Evolutionary conservation across 2,113 vertebrate genomes (phyloP), one percentile per base, ranked within the genome.

Genomic region (Hymenochirus boettgeri): DNA sequence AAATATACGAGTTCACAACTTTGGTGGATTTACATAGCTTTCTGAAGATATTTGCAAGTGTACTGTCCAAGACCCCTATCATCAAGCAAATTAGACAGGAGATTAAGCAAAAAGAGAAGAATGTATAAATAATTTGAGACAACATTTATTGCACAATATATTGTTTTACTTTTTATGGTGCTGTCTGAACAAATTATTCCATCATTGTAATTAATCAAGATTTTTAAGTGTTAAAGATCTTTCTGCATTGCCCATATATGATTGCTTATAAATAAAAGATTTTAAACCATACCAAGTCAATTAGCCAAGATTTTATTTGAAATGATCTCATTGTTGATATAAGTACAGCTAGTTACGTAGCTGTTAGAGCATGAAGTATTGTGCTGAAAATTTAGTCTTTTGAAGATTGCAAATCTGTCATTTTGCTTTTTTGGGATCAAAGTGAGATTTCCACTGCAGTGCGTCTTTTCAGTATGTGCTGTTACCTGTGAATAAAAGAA

Each of bases 351-450:
- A 50, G 71, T 71, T 57, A 27, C 57, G 37, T 71, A 65, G 42
- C 4, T 2, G 7, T 19, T 17, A n/a, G 39, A 62, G 61, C 8
- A 0, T 10, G 2, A 50, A 72, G 72, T n/a, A 22, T 12, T 0
- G 0, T 0, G 12, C 27, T 64, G 58, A 29, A 4, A 2, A 53
- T 4, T 9, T 31, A 18, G 42, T 61, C 25, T 65, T 1, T 35
- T 45, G 9, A 58, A 42, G 5, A 53, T 57, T 31, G 46, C 3
- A 45, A 72, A 54, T 53, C 0, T 25, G 48, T 70, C 61, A 17
- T 64, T 73, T 73, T 54, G 21, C 47, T 35, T 57, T 71, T 37
- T 10, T 64, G 74, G 72, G 69, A 54, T 65, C 70, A 58, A 53
- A 65, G 50, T 70, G 58, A 62, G 56, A 72, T 4, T n/a, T 57